A percentile compares a stretch with the other conserved stretches of the same genome.
phyloP scores from a whole-genome alignment of 2,888 invertebrate genomes.

The Pachymerium ferrugineum region DNA sequence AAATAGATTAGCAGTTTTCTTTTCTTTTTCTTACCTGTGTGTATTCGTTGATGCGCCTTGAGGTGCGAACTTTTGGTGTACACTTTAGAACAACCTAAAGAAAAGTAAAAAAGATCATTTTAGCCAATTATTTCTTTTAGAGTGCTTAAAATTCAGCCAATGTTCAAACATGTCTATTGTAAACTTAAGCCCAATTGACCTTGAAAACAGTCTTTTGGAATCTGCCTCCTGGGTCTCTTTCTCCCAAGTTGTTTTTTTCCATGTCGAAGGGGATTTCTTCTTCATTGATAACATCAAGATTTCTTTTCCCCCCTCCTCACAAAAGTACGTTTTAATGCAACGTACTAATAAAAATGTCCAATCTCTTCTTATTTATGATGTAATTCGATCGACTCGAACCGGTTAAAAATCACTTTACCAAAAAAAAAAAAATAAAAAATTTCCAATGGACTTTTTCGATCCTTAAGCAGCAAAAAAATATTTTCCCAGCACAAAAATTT shows the following conservation, averaged over 20 bases:
- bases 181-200: background rate
- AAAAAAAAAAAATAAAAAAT: background rate
- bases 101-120: constrained; percentile 39
- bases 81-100: constrained; percentile 89
- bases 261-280: background rate
- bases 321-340: background rate
- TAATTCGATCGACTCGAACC: background rate
- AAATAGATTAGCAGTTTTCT: background rate
- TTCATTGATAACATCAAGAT: constrained; percentile 6
- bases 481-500: no score
- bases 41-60: constrained; percentile 95
- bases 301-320: background rate
- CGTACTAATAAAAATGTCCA: constrained; percentile 10
- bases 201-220: background rate
- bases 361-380: background rate
- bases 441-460: background rate
- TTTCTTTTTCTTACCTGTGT: constrained; percentile 94
- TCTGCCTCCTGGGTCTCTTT: background rate
- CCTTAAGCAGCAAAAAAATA: no score
- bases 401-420: background rate
- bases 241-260: background rate
- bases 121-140: no score
- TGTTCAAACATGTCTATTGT: no score
- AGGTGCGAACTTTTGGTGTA: constrained; percentile 97
- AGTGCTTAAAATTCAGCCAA: background rate